Conservation (phyloP, 1,140 invertebrate genomes). For the Babylonia areolata region DNA sequence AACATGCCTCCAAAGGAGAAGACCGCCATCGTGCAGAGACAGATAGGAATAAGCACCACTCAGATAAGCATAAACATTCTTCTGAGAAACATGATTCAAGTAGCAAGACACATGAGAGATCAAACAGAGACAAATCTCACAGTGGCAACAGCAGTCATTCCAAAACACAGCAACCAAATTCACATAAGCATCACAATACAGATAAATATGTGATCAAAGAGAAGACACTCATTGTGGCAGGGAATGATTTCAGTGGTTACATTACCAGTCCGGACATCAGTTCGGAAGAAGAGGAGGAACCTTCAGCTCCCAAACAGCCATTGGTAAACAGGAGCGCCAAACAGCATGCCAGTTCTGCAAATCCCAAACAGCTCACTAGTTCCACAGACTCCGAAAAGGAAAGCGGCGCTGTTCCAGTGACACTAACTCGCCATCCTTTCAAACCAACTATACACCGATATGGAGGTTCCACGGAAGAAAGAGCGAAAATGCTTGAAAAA, state of each 20-base stretch:
- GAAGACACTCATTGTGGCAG: neutral
- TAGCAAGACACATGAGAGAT: slow-evolving; percentile 10
- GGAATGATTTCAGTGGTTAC: neutral
- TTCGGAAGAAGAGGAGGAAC: slow-evolving; percentile 1
- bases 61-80: neutral
- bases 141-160: neutral
- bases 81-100: neutral
- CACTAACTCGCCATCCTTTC: slow-evolving; percentile 15
- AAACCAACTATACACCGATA: slow-evolving; percentile 13
- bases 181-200: neutral
- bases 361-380: too few relatives aligned
- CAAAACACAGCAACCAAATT: neutral
- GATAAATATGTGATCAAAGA: neutral
- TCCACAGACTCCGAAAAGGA: neutral
- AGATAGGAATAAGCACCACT: neutral
- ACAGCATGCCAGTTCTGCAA: neutral
- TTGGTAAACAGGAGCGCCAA: neutral
- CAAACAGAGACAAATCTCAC: neutral
- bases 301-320: neutral
- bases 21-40: neutral
- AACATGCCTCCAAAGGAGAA: neutral
- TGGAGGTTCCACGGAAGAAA: slow-evolving; percentile 1
- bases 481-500: slow-evolving; percentile 10
- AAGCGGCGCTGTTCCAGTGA: neutral
- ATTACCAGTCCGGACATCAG: neutral